A percentile compares a stretch with the other conserved stretches of the same genome.
Conservation (phyloP, 2,797 vertebrate genomes). For the Alauda arvensis region DNA sequence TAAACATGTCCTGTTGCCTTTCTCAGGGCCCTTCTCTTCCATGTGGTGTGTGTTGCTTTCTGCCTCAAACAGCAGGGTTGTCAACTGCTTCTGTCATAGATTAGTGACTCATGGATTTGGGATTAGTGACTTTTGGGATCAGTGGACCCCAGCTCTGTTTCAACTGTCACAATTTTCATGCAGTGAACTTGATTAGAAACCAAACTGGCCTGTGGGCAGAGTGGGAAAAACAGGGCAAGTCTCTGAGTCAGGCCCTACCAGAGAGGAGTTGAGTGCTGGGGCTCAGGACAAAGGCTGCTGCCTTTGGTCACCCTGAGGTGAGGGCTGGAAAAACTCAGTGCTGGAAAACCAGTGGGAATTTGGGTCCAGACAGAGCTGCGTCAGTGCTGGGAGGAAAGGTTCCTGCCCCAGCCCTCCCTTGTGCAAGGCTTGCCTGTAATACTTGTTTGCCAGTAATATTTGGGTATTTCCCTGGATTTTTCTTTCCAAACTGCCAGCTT, state of each 20-base stretch:
- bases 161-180: background rate
- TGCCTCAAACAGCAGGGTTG: background rate
- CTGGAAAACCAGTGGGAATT: background rate
- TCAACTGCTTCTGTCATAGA: background rate
- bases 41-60: background rate
- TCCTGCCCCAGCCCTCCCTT: background rate
- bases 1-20: background rate
- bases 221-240: background rate
- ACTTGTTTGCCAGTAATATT: background rate
- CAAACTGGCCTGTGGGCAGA: background rate
- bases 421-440: background rate
- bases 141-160: background rate
- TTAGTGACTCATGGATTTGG: background rate
- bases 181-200: background rate
- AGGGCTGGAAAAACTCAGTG: background rate
- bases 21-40: background rate
- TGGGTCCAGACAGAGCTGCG: background rate
- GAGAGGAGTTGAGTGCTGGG: background rate
- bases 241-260: background rate
- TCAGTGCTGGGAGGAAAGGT: background rate
- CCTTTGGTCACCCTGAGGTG: background rate
- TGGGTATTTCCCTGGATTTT: conserved; percentile 21
- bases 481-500: background rate
- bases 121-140: background rate
- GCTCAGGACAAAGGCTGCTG: background rate